Conservation (phyloP, 2,113 vertebrate genomes). For the Rhipidura dahli region DNA sequence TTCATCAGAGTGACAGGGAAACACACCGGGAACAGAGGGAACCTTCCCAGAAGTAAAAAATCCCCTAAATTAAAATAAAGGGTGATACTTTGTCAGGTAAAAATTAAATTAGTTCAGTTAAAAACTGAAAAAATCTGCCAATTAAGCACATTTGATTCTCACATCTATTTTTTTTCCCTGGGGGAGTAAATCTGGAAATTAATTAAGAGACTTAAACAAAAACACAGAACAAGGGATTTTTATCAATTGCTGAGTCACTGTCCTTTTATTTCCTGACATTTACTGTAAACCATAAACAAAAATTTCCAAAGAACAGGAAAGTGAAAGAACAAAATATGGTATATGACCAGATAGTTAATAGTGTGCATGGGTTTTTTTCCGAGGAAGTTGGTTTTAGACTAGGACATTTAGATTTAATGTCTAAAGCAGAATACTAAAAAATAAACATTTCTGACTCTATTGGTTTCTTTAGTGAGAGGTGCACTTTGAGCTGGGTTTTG, state of each 20-base stretch:
- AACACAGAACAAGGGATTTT: not conserved
- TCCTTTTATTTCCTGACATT: not conserved
- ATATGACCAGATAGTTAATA: not conserved
- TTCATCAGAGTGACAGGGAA: slow-evolving; percentile 10
- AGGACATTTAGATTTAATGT: not conserved
- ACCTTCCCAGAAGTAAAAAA: not conserved
- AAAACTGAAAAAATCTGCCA: not conserved
- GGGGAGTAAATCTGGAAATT: not conserved
- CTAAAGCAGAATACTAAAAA: not conserved
- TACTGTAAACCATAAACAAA: not conserved
- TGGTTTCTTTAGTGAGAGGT: not conserved
- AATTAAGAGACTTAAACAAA: not conserved
- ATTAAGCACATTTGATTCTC: not conserved
- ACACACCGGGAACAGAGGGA: not conserved
- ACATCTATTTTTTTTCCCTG: not conserved
- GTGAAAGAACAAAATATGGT: not conserved
- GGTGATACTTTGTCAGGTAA: not conserved
- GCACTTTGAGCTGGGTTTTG: not conserved
- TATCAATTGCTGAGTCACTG: not conserved
- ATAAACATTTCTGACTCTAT: not conserved
- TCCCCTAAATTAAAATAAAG: not conserved
- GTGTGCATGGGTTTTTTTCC: accelerated
- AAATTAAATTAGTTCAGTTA: not conserved
- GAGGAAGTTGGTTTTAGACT: not conserved
- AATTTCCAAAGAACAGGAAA: not conserved